Evolutionary conservation across 2,888 invertebrate genomes (phyloP).

Genomic region (Zygogramma bicolorata): DNA sequence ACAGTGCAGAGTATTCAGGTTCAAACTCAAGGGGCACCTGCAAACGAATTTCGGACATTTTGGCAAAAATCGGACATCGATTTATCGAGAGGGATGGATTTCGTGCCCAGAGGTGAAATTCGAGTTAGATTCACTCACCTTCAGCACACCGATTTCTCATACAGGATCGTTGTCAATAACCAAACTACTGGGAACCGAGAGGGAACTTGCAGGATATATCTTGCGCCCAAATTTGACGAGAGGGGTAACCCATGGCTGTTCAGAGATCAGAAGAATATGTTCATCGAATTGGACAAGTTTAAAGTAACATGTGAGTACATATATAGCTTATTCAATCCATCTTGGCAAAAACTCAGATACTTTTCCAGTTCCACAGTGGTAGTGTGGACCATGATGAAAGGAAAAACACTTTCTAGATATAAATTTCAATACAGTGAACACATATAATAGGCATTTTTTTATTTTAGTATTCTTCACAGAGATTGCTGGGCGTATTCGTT

Average conservation of each 20-base stretch:
- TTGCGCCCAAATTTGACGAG: slow-evolving; percentile 76
- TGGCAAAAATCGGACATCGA: slow-evolving; percentile 87
- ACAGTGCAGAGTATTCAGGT: slow-evolving; percentile 72
- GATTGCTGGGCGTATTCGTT: too few species aligned
- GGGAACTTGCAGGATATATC: slow-evolving; percentile 78
- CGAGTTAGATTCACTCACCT: slow-evolving; percentile 71
- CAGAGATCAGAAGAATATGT: slow-evolving; percentile 73
- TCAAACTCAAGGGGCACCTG: slow-evolving; percentile 67
- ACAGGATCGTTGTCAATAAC: slow-evolving; percentile 66
- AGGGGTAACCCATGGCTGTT: slow-evolving; percentile 74
- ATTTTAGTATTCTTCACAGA: too few species aligned
- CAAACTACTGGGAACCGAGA: slow-evolving; percentile 63
- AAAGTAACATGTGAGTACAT: slow-evolving; percentile 72
- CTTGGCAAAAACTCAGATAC: too few species aligned
- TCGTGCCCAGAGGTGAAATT: slow-evolving; percentile 80
- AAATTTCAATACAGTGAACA: too few species aligned
- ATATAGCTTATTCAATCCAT: too few species aligned
- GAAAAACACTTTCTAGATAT: too few species aligned
- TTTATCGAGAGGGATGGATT: slow-evolving; percentile 84
- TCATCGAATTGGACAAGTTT: slow-evolving; percentile 73
- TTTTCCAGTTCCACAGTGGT: too few species aligned
- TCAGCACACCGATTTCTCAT: slow-evolving; percentile 79
- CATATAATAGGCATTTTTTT: too few species aligned
- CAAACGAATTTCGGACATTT: slow-evolving; percentile 68
- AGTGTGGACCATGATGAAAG: too few species aligned